Evolutionary conservation across 2,888 invertebrate species (phyloP), one percentile per base, ranked within the genome.

Genomic region (Cenopis cana): DNA sequence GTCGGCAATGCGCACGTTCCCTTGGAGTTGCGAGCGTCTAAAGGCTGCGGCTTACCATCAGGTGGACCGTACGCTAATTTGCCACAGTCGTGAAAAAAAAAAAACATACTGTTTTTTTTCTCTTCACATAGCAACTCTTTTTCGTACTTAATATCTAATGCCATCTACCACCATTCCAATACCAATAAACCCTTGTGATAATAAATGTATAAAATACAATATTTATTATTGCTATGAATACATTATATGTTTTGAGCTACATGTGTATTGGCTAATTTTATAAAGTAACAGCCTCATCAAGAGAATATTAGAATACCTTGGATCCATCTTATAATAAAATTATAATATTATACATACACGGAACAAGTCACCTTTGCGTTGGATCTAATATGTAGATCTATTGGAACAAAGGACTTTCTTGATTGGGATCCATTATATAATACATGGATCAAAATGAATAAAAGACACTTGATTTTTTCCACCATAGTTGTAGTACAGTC

Each of bases 191-290:
- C 52, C 14, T 36, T 64, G 46, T 41, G 38, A 65, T 71, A 64
- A 24, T 65, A 33, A 65, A 54, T 59, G 38, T 65, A 67, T 67
- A 18, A 55, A 66, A 67, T 71, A 61, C 70, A n/a, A 41, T 70
- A 70, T 71, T 71, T 70, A 70, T 71, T 71, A 71, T 71, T 67
- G 71, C 66, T 71, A 67, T 71, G 49, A 66, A 71, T 67, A 54
- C 46, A 41, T 55, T 49, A 71, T 66, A 65, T 36, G 20, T 61
- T 71, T 66, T 62, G 66, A 56, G 55, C 71, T 71, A 71, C 71
- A 61, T 36, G 56, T 56, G 71, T 55, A 70, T 38, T 50, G 60
- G 61, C n/a, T 65, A 54, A 60, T 54, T 68, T 20, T 62, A 68
- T 52, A 33, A 50, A 62, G 36, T 52, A 59, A 64, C 41, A 69